These are phyloP conservation scores for Cepaea nemoralis DNA, from an alignment of 1,140 invertebrate genomes.

Conservation along the genomic window DNA sequence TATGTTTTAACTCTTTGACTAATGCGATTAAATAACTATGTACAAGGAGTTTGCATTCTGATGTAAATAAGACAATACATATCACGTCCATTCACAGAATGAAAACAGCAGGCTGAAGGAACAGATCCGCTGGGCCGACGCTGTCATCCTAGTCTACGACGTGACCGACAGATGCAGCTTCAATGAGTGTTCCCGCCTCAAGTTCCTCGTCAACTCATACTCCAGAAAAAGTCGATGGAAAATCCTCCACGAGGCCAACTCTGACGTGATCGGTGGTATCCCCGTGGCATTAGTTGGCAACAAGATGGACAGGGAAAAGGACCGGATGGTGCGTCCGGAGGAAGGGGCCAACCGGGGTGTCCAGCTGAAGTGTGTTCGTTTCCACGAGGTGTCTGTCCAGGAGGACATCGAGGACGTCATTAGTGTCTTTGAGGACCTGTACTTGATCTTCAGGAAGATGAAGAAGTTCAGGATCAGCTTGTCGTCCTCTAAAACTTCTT, in stretches of 20 bases:
- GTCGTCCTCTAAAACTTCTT: not conserved
- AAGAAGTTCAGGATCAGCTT: not conserved
- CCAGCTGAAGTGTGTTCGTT: slow-evolving; percentile 82
- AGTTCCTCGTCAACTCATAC: slow-evolving; percentile 86
- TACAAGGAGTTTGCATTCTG: no score
- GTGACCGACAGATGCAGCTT: slow-evolving; percentile 91
- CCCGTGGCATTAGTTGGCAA: slow-evolving; percentile 85
- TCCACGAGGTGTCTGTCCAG: slow-evolving; percentile 85
- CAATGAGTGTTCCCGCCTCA: slow-evolving; percentile 83
- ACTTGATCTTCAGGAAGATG: slow-evolving; percentile 23
- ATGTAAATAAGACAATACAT: not conserved
- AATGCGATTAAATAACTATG: no score
- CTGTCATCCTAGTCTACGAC: slow-evolving; percentile 88
- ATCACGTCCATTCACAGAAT: slow-evolving; percentile 73
- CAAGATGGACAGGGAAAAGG: slow-evolving; percentile 90
- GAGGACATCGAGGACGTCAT: slow-evolving; percentile 79
- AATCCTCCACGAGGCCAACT: slow-evolving; percentile 16
- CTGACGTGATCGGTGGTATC: slow-evolving; percentile 75
- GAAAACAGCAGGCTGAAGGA: slow-evolving; percentile 82
- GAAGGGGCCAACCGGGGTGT: slow-evolving; percentile 82
- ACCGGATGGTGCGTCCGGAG: slow-evolving; percentile 88
- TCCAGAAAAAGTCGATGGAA: slow-evolving; percentile 76
- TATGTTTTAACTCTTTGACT: no score
- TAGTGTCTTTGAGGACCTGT: slow-evolving; percentile 59
- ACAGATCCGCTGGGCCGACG: slow-evolving; percentile 89